Conservation (phyloP, 2,113 vertebrate genomes). For the Symphodus melops region DNA sequence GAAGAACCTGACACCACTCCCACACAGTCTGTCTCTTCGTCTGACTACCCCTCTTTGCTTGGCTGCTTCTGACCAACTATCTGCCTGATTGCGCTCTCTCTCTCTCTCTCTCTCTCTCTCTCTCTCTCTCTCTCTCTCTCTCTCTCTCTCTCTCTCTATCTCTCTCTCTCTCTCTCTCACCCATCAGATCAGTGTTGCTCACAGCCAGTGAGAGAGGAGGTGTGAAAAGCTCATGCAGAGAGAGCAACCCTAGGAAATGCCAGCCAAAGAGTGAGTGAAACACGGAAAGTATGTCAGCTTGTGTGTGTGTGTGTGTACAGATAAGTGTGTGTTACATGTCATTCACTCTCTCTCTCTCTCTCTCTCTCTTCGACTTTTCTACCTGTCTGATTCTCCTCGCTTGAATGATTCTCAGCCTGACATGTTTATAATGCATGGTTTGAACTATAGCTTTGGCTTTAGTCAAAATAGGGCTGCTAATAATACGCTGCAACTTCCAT, state of each 20-base stretch:
- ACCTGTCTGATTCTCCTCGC: constrained; percentile 60
- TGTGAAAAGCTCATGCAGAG: constrained; percentile 70
- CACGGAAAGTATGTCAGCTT: constrained; percentile 45
- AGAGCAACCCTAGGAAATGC: constrained; percentile 69
- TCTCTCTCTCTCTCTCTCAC: constrained; percentile 24
- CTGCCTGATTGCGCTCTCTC: constrained; percentile 64
- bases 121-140: constrained; percentile 9
- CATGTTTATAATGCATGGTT: constrained; percentile 46
- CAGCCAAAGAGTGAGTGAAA: constrained; percentile 69
- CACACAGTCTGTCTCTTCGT: constrained; percentile 61
- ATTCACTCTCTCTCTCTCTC: constrained; percentile 8
- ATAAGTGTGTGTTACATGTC: constrained; percentile 13
- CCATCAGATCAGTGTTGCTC: constrained; percentile 72
- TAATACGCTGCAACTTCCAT: constrained; percentile 29
- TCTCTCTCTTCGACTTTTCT: constrained; percentile 32
- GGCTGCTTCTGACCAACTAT: constrained; percentile 67
- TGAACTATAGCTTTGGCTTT: constrained; percentile 38
- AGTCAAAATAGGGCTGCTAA: constrained; percentile 26
- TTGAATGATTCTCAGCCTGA: constrained; percentile 47
- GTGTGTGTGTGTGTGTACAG: not conserved
- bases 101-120: constrained; percentile 24
- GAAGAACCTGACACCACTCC: constrained; percentile 55
- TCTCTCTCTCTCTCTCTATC: not conserved
- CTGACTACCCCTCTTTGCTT: constrained; percentile 61
- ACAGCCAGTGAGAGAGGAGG: constrained; percentile 61